phyloP scores from a whole-genome alignment of 2,113 vertebrate species.

The Nipponia nippon region DNA sequence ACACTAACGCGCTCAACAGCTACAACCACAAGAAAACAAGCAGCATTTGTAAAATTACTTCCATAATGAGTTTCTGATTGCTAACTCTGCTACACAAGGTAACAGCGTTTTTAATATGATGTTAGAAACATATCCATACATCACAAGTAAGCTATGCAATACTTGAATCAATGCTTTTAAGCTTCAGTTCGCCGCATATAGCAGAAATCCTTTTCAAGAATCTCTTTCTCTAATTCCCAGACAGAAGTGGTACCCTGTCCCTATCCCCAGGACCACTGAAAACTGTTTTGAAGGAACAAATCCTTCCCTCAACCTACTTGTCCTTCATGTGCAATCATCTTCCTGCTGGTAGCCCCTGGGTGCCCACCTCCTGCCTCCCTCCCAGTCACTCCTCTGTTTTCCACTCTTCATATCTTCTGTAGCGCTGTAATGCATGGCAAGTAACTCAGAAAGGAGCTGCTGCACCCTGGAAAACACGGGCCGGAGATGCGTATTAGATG shows the following conservation, averaged over 20 bases:
- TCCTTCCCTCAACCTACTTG: background rate
- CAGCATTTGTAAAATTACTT: background rate
- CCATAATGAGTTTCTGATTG: background rate
- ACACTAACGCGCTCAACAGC: background rate
- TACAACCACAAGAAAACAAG: background rate
- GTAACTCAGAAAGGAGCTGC: background rate
- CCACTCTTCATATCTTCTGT: background rate
- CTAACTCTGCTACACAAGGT: background rate
- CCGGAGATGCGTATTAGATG: background rate
- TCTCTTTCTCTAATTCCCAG: background rate
- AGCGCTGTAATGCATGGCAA: background rate
- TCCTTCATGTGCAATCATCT: background rate
- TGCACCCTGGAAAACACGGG: background rate
- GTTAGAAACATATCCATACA: background rate
- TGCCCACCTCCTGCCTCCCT: background rate
- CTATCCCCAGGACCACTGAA: background rate
- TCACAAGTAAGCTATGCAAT: background rate
- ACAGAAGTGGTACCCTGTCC: background rate
- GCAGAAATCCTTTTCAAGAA: background rate
- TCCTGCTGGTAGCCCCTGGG: background rate
- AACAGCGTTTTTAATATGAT: background rate
- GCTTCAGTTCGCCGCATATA: background rate
- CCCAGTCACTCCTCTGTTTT: background rate
- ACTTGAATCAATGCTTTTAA: background rate
- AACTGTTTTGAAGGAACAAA: background rate